These are phyloP conservation scores for Amphiprion percula DNA, from an alignment of 2,113 vertebrate genomes.

Conservation along the genomic window DNA sequence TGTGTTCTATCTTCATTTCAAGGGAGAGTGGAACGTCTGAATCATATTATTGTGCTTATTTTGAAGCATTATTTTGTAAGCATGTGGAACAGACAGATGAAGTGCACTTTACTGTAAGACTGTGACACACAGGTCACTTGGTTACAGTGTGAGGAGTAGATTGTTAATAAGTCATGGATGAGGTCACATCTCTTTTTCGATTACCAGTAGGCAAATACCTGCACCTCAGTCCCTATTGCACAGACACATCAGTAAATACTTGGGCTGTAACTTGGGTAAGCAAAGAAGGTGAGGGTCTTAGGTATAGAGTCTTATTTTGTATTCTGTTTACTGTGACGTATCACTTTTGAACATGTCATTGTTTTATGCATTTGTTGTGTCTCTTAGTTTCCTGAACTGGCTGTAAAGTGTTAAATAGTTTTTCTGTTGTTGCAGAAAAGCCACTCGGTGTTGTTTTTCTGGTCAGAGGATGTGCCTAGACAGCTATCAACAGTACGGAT, in stretches of 20 bases:
- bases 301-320: conserved; percentile 8
- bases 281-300: background rate
- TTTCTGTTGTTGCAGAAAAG: conserved; percentile 27
- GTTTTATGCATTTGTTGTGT: conserved; percentile 34
- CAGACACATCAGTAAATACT: conserved; percentile 43
- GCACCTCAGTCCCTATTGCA: conserved; percentile 42
- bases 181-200: conserved; percentile 38
- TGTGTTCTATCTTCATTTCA: conserved; percentile 49
- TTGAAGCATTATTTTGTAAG: conserved; percentile 72
- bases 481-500: conserved; percentile 19
- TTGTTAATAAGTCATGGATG: conserved; percentile 25
- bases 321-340: conserved; percentile 44
- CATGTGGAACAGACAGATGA: conserved; percentile 67
- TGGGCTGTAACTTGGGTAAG: background rate
- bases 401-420: conserved; percentile 27
- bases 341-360: conserved; percentile 21
- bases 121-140: conserved; percentile 38
- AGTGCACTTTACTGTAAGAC: conserved; percentile 86
- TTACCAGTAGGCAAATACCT: conserved; percentile 9
- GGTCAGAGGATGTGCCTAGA: conserved; percentile 59
- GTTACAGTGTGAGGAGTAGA: conserved; percentile 30
- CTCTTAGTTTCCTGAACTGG: conserved; percentile 26
- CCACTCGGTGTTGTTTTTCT: background rate
- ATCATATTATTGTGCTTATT: conserved; percentile 73
- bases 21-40: conserved; percentile 53